A percentile compares a stretch with the other conserved stretches of the same genome.
phyloP scores from a whole-genome alignment of 2,113 vertebrate species.

The Siniperca chuatsi region DNA sequence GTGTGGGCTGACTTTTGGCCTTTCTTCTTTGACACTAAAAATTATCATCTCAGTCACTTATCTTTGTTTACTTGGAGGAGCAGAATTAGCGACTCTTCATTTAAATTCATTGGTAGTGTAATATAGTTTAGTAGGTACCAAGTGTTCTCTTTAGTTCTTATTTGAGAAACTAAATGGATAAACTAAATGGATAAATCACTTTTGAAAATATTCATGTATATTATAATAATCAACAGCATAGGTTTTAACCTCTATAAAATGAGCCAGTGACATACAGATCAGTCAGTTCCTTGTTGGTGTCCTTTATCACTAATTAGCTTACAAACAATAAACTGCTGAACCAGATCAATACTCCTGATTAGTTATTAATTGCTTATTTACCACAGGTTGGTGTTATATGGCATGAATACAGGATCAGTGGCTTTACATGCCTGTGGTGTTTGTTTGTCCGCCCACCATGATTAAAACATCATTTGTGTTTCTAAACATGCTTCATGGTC shows the following conservation, averaged over 20 bases:
- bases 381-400: not conserved
- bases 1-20: not conserved
- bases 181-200: not conserved
- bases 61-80: too few relatives aligned
- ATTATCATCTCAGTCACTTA: too few relatives aligned
- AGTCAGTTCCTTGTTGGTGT: not conserved
- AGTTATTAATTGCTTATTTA: not conserved
- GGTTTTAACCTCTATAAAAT: not conserved
- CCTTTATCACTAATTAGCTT: not conserved
- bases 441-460: not conserved
- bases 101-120: not conserved
- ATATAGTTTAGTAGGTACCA: not conserved
- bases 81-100: not conserved
- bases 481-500: not conserved
- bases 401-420: not conserved
- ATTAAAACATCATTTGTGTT: not conserved
- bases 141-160: not conserved
- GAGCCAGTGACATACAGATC: not conserved
- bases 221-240: not conserved
- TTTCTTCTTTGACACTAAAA: not conserved
- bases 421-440: not conserved
- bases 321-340: not conserved
- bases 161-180: not conserved
- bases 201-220: not conserved
- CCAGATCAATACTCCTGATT: conserved; percentile 4